Conservation (phyloP, 2,888 invertebrate species). For the Eurytoma californica region DNA sequence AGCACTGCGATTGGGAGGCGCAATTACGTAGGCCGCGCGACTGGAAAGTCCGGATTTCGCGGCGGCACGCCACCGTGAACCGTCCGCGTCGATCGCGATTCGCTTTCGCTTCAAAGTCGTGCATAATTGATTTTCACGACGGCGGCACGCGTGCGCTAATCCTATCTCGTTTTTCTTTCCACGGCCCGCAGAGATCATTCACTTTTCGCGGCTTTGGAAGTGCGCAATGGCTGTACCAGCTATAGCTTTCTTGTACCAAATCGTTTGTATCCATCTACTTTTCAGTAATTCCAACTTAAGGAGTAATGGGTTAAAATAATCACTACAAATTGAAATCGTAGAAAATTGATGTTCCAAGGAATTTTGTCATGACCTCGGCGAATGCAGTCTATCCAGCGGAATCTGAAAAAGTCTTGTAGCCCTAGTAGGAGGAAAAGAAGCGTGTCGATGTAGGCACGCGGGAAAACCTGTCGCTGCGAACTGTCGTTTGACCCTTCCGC, state of each 20-base stretch:
- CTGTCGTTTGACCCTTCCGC: neutral
- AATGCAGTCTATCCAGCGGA: neutral
- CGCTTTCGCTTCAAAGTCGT: constrained; percentile 35
- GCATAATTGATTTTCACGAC: constrained; percentile 49
- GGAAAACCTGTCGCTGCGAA: constrained; percentile 27
- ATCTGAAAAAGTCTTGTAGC: neutral
- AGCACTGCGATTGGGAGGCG: constrained; percentile 19
- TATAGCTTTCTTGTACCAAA: too few relatives aligned
- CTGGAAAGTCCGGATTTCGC: constrained; percentile 53
- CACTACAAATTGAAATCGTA: too few relatives aligned
- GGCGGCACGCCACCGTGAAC: neutral
- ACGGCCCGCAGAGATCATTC: too few relatives aligned
- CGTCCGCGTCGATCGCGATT: constrained; percentile 16
- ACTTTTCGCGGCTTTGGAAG: too few relatives aligned
- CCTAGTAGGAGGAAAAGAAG: too few relatives aligned
- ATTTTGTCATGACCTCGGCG: neutral
- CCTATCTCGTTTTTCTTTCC: too few relatives aligned
- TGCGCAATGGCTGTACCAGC: too few relatives aligned
- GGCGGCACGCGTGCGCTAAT: constrained; percentile 7
- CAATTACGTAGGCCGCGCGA: constrained; percentile 46
- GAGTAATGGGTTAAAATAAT: neutral
- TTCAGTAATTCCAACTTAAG: too few relatives aligned
- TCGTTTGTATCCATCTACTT: too few relatives aligned
- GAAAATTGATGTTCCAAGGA: neutral
- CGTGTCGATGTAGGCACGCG: neutral